phyloP scores from a whole-genome alignment of 2,113 vertebrate species.

The Phyllostomus hastatus region DNA sequence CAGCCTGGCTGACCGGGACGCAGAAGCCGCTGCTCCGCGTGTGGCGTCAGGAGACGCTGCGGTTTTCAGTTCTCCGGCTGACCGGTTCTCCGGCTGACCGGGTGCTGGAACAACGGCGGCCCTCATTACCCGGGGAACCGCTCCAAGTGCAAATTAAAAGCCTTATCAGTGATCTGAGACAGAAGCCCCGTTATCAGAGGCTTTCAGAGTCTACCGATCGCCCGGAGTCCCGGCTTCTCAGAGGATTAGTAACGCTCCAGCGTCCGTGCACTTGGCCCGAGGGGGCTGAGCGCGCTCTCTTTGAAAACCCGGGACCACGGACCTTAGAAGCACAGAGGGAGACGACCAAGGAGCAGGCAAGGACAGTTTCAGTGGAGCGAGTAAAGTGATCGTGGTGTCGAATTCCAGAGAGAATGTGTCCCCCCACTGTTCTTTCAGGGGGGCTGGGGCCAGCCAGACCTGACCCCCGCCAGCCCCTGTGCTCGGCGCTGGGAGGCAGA shows the following conservation, averaged over 20 bases:
- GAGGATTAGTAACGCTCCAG: background rate
- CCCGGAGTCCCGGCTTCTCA: background rate
- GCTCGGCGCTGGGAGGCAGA: background rate
- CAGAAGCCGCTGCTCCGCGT: background rate
- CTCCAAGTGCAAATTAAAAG: conserved; percentile 51
- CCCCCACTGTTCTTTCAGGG: background rate
- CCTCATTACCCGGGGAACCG: background rate
- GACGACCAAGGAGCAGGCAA: background rate
- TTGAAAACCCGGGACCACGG: background rate
- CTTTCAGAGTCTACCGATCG: background rate
- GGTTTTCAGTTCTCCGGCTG: background rate
- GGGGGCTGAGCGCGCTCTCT: background rate
- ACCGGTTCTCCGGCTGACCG: background rate
- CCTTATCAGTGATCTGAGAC: conserved; percentile 46
- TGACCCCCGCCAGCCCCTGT: background rate
- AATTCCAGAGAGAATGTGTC: background rate
- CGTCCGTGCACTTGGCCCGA: background rate
- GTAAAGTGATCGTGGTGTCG: conserved; percentile 6
- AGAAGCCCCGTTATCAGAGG: background rate
- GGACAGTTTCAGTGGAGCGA: background rate
- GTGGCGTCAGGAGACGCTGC: background rate
- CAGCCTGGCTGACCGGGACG: background rate
- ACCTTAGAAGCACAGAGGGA: background rate
- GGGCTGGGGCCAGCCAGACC: background rate
- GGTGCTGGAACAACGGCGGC: background rate